Evolutionary conservation across 1,140 invertebrate species (phyloP).

Genomic region (Drosophila kohkoa): DNA sequence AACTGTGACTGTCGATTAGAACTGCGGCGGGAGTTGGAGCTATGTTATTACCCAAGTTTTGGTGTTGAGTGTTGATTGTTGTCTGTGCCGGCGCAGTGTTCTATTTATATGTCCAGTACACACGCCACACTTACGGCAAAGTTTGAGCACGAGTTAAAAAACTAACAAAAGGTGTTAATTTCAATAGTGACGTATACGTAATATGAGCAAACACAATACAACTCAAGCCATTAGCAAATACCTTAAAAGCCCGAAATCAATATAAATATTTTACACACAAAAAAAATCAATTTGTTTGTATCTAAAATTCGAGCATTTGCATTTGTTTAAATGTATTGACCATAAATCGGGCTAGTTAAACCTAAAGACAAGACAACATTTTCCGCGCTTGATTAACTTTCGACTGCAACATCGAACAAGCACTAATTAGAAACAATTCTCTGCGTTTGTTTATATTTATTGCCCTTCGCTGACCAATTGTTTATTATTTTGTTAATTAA

Average conservation of each 20-base stretch:
- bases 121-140: slow-evolving; percentile 26
- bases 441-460: slow-evolving; percentile 19
- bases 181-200: slow-evolving; percentile 60
- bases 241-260: slow-evolving; percentile 3
- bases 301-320: background rate
- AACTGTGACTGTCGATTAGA: slow-evolving; percentile 19
- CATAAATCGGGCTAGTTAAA: background rate
- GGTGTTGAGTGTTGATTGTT: slow-evolving; percentile 11
- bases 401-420: background rate
- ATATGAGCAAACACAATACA: slow-evolving; percentile 50
- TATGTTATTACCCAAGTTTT: slow-evolving; percentile 2
- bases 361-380: background rate
- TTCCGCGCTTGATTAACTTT: slow-evolving; percentile 2
- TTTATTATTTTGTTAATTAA: slow-evolving; percentile 54
- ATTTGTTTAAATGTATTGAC: slow-evolving; percentile 1
- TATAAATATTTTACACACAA: background rate
- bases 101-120: slow-evolving; percentile 45
- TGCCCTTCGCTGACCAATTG: slow-evolving; percentile 23
- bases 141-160: slow-evolving; percentile 25
- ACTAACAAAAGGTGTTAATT: slow-evolving; percentile 58
- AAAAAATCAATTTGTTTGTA: background rate
- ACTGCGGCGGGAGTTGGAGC: slow-evolving; percentile 3
- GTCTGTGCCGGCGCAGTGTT: slow-evolving; percentile 32
- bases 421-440: slow-evolving; percentile 30
- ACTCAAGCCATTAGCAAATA: slow-evolving; percentile 21